Percentiles rank a stretch among this genome's conserved stretches.
Conservation (phyloP, 1,140 invertebrate genomes). For the Drosophila grimshawi region DNA sequence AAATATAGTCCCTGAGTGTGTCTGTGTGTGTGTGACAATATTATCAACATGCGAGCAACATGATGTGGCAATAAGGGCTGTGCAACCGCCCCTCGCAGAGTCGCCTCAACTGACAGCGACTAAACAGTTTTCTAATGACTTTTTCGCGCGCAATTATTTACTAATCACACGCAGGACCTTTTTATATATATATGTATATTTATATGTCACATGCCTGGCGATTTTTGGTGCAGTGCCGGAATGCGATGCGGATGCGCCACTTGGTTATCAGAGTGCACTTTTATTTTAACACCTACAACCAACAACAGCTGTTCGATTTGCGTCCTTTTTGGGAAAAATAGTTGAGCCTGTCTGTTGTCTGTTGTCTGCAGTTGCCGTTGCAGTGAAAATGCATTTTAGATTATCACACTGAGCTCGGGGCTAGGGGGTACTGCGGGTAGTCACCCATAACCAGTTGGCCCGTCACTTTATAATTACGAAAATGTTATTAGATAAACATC, state of each 20-base stretch:
- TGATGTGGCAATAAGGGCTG: constrained; percentile 16
- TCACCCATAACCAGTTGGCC: constrained; percentile 65
- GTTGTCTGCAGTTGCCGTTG: constrained; percentile 6
- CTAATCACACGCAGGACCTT: constrained; percentile 64
- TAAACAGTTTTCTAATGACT: constrained; percentile 75
- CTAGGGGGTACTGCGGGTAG: constrained; percentile 52
- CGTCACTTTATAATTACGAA: constrained; percentile 71
- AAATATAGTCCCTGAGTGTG: background rate
- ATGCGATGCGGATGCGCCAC: constrained; percentile 54
- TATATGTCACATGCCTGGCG: constrained; percentile 17
- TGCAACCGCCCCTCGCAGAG: constrained; percentile 10
- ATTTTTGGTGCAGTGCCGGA: constrained; percentile 40
- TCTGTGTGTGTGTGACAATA: constrained; percentile 58
- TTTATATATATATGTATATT: background rate
- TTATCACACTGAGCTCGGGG: constrained; percentile 58
- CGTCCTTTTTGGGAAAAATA: constrained; percentile 32
- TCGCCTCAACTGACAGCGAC: constrained; percentile 24
- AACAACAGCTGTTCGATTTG: constrained; percentile 59
- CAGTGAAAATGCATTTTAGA: constrained; percentile 74
- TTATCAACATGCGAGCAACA: constrained; percentile 49
- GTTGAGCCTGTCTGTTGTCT: background rate
- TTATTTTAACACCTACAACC: constrained; percentile 67
- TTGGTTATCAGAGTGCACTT: constrained; percentile 61
- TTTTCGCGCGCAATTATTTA: constrained; percentile 75
- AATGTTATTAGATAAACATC: constrained; percentile 75